Percentiles rank a stretch among this genome's conserved stretches.
Evolutionary conservation across 2,888 invertebrate genomes (phyloP).

Genomic region (Seira musarum): DNA sequence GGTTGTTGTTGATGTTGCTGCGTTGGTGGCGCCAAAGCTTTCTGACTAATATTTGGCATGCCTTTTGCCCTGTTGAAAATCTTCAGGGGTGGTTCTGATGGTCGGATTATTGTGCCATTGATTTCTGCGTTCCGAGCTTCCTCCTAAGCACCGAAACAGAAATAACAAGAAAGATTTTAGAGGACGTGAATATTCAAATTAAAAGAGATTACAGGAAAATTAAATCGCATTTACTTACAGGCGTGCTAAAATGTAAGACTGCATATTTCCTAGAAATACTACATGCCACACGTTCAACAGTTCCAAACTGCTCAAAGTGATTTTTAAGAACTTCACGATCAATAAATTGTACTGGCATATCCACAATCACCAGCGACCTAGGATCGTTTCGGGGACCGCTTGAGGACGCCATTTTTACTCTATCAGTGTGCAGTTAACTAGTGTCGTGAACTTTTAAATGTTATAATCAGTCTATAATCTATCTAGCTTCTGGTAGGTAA

Average conservation of each 20-base stretch:
- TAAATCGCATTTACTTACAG: slow-evolving; percentile 70
- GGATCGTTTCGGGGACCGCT: background rate
- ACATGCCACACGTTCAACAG: slow-evolving; percentile 78
- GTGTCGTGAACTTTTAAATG: too few species aligned
- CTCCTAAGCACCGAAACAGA: slow-evolving; percentile 38
- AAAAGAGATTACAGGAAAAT: background rate
- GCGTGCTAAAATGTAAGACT: slow-evolving; percentile 80
- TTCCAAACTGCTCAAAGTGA: slow-evolving; percentile 79
- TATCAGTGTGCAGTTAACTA: too few species aligned
- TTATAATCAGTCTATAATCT: too few species aligned
- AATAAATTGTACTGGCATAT: slow-evolving; percentile 71
- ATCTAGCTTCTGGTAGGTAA: too few species aligned
- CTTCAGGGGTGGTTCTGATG: slow-evolving; percentile 40
- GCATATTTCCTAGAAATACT: slow-evolving; percentile 79
- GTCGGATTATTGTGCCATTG: slow-evolving; percentile 41
- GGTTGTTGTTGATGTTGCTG: too few species aligned
- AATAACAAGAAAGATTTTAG: slow-evolving; percentile 5
- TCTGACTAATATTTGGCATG: background rate
- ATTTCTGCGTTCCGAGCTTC: slow-evolving; percentile 55
- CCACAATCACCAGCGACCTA: slow-evolving; percentile 70
- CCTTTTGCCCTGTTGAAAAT: slow-evolving; percentile 42
- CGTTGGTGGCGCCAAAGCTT: background rate
- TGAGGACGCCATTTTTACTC: slow-evolving; percentile 11
- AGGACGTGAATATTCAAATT: background rate
- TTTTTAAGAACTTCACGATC: slow-evolving; percentile 70